Evolutionary conservation across 2,888 invertebrate species (phyloP), one percentile per base, ranked within the genome.

Genomic region (Hydrotaea cyrtoneurina): DNA sequence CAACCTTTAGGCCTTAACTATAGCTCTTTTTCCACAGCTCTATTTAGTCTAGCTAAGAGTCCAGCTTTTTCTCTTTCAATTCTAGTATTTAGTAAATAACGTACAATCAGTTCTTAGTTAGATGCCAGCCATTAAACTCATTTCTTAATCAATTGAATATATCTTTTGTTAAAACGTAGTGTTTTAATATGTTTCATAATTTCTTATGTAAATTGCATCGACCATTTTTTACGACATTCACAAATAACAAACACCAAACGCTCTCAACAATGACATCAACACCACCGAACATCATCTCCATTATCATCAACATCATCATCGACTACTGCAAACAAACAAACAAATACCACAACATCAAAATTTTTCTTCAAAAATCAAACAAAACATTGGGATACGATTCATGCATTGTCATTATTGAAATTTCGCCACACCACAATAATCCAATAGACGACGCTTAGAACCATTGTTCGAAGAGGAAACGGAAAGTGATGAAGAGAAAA

Each of bases 381-480:
- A 50, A 50, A 50, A 50, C n/a, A 50, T 10, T 39, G 11, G 4
- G n/a, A n/a, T n/a, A n/a, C 50, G 13, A n/a, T n/a, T 39, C 50
- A 50, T n/a, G n/a, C 2, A 50, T 50, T n/a, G n/a, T 50, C n/a
- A 7, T n/a, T n/a, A 50, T 50, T 50, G 50, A 71, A 23, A 71
- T 46, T 13, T 71, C 21, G 13, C 21, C 50, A 71, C 59, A 71
- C 26, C 46, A 31, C 7, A 31, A 31, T 31, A 36, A 73, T 36
- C 55, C 39, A 39, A 39, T 91, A 95, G 95, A 91, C 93, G 96
- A 92, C 94, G 96, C 87, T 93, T 97, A 89, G 97, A 97, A 91
- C 97, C 97, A 72, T 93, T 97, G 7, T 94, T 96, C 86, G 97
- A 97, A 92, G 97, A 97, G 92, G 97, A 97, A 87, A 96, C 96